Conservation (phyloP, 2,113 vertebrate genomes). For the Erinaceus europaeus region DNA sequence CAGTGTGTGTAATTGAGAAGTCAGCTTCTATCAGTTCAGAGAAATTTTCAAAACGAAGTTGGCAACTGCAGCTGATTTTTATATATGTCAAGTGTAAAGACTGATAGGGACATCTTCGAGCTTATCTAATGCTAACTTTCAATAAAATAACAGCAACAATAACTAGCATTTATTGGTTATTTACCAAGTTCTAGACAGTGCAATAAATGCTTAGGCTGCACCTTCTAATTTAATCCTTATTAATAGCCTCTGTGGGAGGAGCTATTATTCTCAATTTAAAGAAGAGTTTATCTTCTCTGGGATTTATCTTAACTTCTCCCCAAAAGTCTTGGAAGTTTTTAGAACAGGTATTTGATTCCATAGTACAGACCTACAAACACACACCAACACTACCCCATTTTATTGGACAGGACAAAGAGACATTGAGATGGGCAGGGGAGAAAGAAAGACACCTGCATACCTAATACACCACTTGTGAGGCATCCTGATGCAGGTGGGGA, state of each 20-base stretch:
- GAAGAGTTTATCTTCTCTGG: background rate
- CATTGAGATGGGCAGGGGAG: too few relatives aligned
- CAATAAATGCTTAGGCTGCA: background rate
- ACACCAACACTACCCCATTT: too few relatives aligned
- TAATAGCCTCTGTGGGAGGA: background rate
- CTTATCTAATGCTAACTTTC: background rate
- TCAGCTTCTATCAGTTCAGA: background rate
- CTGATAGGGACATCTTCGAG: background rate
- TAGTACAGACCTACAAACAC: too few relatives aligned
- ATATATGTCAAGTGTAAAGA: background rate
- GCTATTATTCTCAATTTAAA: slow-evolving; percentile 17
- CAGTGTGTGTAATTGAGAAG: background rate
- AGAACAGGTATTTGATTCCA: too few relatives aligned
- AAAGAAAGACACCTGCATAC: too few relatives aligned
- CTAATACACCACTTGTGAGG: too few relatives aligned
- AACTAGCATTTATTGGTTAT: background rate
- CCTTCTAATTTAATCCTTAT: background rate
- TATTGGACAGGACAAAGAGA: too few relatives aligned
- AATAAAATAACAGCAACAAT: background rate
- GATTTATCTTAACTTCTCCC: too few relatives aligned
- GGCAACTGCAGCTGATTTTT: background rate
- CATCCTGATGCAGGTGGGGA: too few relatives aligned
- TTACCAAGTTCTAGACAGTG: background rate
- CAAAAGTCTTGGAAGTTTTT: too few relatives aligned
- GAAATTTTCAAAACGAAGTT: background rate